Evolutionary conservation across 1,140 invertebrate genomes (phyloP).

Genomic region (Euborellia annulipes): DNA sequence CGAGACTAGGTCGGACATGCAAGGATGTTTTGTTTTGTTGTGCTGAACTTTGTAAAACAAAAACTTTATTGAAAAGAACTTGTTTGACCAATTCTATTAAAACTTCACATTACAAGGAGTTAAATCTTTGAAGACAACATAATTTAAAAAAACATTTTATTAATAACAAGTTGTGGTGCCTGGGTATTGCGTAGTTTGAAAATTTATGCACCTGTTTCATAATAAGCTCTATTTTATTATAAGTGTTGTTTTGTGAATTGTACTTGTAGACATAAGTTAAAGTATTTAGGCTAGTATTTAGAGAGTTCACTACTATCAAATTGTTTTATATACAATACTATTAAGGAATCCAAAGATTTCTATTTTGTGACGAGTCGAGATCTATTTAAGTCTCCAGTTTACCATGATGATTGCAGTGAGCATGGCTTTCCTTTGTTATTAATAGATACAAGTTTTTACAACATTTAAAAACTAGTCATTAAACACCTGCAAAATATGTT

Average conservation of each 20-base stretch:
- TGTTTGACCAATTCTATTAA: no score
- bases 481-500: no score
- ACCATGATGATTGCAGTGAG: background rate
- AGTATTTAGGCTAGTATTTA: slow-evolving; percentile 4
- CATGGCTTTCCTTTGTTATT: slow-evolving; percentile 12
- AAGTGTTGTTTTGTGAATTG: slow-evolving; percentile 15
- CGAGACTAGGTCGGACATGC: background rate
- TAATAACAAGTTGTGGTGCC: slow-evolving; percentile 11
- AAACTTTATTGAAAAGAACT: no score
- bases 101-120: slow-evolving; percentile 2
- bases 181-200: slow-evolving; percentile 13
- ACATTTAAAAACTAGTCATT: no score
- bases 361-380: background rate
- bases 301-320: background rate
- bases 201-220: slow-evolving; percentile 14
- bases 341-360: slow-evolving; percentile 12
- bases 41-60: background rate
- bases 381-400: background rate
- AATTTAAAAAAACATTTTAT: slow-evolving; percentile 5
- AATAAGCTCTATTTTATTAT: slow-evolving; percentile 16
- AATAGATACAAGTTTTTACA: no score
- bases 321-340: slow-evolving; percentile 9
- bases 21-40: slow-evolving; percentile 1
- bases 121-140: no score
- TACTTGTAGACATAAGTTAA: slow-evolving; percentile 10